These are phyloP conservation scores for Cariama cristata DNA, from an alignment of 2,113 vertebrate species.

Conservation along the genomic window DNA sequence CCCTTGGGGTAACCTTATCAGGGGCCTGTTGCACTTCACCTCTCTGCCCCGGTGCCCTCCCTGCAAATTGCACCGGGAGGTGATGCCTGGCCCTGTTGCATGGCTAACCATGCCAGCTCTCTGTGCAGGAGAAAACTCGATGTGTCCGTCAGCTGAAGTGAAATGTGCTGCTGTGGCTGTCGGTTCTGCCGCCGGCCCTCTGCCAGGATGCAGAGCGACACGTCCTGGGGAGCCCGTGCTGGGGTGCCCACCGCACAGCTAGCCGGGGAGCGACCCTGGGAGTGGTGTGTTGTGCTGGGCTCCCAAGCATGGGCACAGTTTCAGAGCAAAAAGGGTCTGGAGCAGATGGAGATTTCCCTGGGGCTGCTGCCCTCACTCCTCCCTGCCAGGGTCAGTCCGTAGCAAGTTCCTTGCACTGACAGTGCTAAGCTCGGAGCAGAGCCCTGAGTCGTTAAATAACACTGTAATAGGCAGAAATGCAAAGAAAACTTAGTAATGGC, in stretches of 20 bases:
- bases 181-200: rapidly evolving
- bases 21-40: background rate
- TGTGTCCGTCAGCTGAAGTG: rapidly evolving
- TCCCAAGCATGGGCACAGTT: rapidly evolving
- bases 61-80: rapidly evolving
- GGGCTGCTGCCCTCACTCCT: background rate
- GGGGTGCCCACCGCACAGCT: too few relatives aligned
- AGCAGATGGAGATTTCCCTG: background rate
- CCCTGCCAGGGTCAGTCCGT: background rate
- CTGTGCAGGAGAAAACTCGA: background rate
- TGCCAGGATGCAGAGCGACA: background rate
- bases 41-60: background rate
- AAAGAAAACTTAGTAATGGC: background rate
- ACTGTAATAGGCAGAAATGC: background rate
- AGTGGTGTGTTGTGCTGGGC: rapidly evolving
- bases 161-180: background rate
- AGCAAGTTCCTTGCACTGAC: too few relatives aligned
- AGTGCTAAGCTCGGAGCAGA: background rate
- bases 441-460: background rate
- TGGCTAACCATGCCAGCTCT: rapidly evolving
- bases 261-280: background rate
- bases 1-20: background rate
- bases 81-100: background rate
- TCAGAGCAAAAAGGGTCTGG: background rate
- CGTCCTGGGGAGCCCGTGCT: rapidly evolving